Evolutionary conservation across 2,888 invertebrate genomes (phyloP).

Genomic region (Aphodius granarius): DNA sequence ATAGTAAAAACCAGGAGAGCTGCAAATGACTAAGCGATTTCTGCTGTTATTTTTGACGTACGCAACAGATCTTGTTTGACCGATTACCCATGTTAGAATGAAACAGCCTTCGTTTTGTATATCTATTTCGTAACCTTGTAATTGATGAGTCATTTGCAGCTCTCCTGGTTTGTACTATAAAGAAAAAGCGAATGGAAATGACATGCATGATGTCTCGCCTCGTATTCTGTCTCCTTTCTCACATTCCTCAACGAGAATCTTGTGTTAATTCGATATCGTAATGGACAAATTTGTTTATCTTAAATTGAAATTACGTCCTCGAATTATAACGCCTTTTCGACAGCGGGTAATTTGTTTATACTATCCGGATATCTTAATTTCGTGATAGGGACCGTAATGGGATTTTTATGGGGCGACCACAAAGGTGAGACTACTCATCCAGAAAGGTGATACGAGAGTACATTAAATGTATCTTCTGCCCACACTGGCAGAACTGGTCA

Average conservation of each 20-base stretch:
- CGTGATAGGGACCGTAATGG: background rate
- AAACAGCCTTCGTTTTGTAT: no score
- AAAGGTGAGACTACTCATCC: background rate
- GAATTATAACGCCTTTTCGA: background rate
- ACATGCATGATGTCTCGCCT: background rate
- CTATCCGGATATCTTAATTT: background rate
- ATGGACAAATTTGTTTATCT: background rate
- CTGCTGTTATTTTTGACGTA: no score
- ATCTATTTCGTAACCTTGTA: no score
- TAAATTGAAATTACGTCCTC: background rate
- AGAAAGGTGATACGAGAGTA: background rate
- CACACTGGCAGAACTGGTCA: background rate
- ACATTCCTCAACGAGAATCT: background rate
- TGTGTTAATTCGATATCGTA: background rate
- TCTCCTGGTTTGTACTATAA: no score
- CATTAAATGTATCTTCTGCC: background rate
- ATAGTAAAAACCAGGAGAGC: no score
- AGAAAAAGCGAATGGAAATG: background rate
- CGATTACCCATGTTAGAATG: no score
- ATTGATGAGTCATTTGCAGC: no score
- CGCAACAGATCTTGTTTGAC: no score
- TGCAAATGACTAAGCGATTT: no score
- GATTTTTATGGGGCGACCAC: background rate
- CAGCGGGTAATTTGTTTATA: background rate
- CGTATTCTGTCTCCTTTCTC: background rate